Percentiles rank a stretch among this genome's conserved stretches.
These are phyloP conservation scores for Polyommatus icarus DNA, from an alignment of 2,888 invertebrate species.

Conservation along the genomic window DNA sequence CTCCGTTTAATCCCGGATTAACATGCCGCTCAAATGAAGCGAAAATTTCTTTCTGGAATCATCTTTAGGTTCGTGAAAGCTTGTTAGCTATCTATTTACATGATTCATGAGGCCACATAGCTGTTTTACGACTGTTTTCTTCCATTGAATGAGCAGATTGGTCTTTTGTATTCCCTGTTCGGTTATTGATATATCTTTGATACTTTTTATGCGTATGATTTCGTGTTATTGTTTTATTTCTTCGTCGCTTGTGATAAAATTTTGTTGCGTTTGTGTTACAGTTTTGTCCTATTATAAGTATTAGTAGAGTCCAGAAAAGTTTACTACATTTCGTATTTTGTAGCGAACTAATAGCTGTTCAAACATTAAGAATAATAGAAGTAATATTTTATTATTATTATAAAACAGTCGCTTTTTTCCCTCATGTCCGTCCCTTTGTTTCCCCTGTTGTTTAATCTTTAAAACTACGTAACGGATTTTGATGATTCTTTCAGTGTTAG, in stretches of 20 bases:
- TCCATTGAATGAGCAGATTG: constrained; percentile 27
- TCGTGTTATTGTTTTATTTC: constrained; percentile 15
- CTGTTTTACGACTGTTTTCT: constrained; percentile 27
- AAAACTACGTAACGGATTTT: no score
- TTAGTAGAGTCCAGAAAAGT: no score
- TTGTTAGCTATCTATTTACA: constrained; percentile 35
- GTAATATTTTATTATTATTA: no score
- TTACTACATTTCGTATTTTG: no score
- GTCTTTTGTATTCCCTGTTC: constrained; percentile 22
- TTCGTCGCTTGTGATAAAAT: background rate
- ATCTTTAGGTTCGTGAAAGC: constrained; percentile 35
- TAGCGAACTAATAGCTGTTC: no score
- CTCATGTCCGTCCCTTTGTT: no score
- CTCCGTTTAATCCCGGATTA: constrained; percentile 43
- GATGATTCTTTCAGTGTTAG: no score
- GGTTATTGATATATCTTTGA: constrained; percentile 6
- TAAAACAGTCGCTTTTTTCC: no score
- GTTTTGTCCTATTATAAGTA: background rate
- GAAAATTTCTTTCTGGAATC: constrained; percentile 37
- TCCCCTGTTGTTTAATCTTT: no score
- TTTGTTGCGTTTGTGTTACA: background rate
- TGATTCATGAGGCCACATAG: constrained; percentile 24
- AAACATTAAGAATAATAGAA: no score
- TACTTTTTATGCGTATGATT: constrained; percentile 5
- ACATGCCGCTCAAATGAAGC: constrained; percentile 40